A percentile compares a stretch with the other conserved stretches of the same genome.
Evolutionary conservation across 2,888 invertebrate genomes (phyloP).

Genomic region (Cantharis rufa): DNA sequence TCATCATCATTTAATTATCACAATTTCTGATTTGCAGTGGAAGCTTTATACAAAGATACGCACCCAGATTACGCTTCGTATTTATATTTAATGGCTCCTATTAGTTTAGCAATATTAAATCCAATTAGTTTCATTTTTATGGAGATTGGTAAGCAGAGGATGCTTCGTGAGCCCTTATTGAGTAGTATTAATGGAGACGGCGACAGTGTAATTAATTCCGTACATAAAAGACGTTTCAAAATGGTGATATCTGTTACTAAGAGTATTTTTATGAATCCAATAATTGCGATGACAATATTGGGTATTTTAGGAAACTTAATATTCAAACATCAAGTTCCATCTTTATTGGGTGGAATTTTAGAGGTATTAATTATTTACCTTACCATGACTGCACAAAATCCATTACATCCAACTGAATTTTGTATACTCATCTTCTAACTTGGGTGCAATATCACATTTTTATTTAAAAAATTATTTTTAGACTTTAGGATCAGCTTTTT

Average conservation of each 20-base stretch:
- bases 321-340: constrained; percentile 78
- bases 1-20: no score
- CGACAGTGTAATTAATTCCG: constrained; percentile 35
- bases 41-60: constrained; percentile 79
- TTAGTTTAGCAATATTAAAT: constrained; percentile 89
- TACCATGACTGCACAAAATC: not conserved
- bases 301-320: constrained; percentile 84
- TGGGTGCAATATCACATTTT: no score
- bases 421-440: no score
- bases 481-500: constrained; percentile 86
- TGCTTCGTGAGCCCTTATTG: constrained; percentile 49
- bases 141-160: constrained; percentile 68
- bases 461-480: constrained; percentile 43
- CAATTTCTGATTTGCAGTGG: constrained; percentile 62
- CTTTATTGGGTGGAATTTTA: constrained; percentile 74
- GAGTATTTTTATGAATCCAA: constrained; percentile 84
- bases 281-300: constrained; percentile 89
- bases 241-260: constrained; percentile 57
- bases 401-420: no score
- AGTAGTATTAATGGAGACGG: constrained; percentile 42
- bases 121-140: constrained; percentile 88
- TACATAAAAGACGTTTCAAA: constrained; percentile 47
- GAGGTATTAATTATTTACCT: no score
- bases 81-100: constrained; percentile 91
- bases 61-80: constrained; percentile 92